Conservation (phyloP, 1,140 invertebrate species). For the Drosophila rhopaloa region DNA sequence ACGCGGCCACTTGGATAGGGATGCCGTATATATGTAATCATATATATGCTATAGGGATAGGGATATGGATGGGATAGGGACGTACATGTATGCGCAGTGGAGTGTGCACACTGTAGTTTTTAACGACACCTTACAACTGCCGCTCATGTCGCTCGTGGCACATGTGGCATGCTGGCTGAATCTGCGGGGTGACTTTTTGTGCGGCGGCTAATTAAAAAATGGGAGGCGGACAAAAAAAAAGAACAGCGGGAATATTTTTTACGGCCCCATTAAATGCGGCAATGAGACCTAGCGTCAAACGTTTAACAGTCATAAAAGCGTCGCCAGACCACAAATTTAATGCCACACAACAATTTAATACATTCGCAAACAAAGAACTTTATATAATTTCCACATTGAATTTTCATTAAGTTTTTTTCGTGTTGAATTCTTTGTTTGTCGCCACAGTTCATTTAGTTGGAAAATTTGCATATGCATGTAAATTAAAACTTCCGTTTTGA, state of each 20-base stretch:
- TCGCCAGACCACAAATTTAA: constrained; percentile 50
- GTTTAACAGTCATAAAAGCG: constrained; percentile 70
- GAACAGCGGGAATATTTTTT: constrained; percentile 42
- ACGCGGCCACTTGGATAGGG: constrained; percentile 20
- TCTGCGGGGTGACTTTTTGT: constrained; percentile 61
- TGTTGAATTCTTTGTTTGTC: constrained; percentile 17
- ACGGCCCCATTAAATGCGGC: constrained; percentile 38
- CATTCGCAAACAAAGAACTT: constrained; percentile 54
- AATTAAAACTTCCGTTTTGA: constrained; percentile 73
- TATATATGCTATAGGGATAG: constrained; percentile 9
- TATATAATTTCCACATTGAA: constrained; percentile 45
- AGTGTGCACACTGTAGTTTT: constrained; percentile 59
- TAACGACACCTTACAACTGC: constrained; percentile 71
- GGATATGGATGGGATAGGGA: constrained; percentile 7
- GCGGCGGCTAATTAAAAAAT: constrained; percentile 78
- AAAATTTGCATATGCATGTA: constrained; percentile 74
- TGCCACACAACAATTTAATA: constrained; percentile 53
- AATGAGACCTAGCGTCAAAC: constrained; percentile 60
- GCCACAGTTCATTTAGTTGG: constrained; percentile 59
- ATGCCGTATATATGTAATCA: constrained; percentile 1
- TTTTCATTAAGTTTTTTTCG: constrained; percentile 51
- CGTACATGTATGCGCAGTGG: constrained; percentile 14
- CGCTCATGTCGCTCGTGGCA: constrained; percentile 58
- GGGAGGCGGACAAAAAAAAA: constrained; percentile 31
- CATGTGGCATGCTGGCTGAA: constrained; percentile 71